These are phyloP conservation scores for Manis javanica DNA, from an alignment of 2,797 vertebrate genomes.

Conservation along the genomic window DNA sequence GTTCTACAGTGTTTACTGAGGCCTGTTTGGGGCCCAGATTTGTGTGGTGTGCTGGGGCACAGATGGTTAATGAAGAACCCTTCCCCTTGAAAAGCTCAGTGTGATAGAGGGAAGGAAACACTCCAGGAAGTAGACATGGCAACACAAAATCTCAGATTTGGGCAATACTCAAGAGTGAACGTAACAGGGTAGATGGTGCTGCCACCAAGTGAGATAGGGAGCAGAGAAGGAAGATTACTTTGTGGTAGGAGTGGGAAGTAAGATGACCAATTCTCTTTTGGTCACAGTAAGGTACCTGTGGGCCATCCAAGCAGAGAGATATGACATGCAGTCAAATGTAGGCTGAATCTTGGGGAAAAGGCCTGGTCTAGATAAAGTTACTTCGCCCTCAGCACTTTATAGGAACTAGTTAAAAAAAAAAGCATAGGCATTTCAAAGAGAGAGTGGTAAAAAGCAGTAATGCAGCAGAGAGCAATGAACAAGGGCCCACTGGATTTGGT, in stretches of 20 bases:
- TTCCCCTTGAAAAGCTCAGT: conserved; percentile 58
- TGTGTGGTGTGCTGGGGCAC: background rate
- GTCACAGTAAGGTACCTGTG: background rate
- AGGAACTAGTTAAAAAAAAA: conserved; percentile 8
- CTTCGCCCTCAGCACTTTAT: conserved; percentile 36
- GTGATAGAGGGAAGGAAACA: conserved; percentile 55
- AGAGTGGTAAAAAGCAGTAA: conserved; percentile 18
- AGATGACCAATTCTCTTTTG: conserved; percentile 42
- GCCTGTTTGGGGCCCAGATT: background rate
- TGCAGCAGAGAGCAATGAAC: background rate
- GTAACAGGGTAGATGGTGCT: background rate
- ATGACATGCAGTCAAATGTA: background rate
- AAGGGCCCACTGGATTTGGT: conserved; percentile 30
- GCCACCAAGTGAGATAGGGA: conserved; percentile 34
- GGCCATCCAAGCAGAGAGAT: conserved; percentile 13
- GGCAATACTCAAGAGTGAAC: conserved; percentile 55
- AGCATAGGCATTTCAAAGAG: conserved; percentile 34
- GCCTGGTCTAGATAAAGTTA: background rate
- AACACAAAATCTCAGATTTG: conserved; percentile 67
- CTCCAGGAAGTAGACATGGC: background rate
- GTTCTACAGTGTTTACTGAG: conserved; percentile 36
- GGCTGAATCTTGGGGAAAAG: background rate
- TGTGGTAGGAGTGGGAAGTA: background rate
- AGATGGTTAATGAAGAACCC: conserved; percentile 10
- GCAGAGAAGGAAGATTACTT: conserved; percentile 38